A percentile compares a stretch with the other conserved stretches of the same genome.
Evolutionary conservation across 2,113 vertebrate species (phyloP).

Genomic region (Erinaceus europaeus): DNA sequence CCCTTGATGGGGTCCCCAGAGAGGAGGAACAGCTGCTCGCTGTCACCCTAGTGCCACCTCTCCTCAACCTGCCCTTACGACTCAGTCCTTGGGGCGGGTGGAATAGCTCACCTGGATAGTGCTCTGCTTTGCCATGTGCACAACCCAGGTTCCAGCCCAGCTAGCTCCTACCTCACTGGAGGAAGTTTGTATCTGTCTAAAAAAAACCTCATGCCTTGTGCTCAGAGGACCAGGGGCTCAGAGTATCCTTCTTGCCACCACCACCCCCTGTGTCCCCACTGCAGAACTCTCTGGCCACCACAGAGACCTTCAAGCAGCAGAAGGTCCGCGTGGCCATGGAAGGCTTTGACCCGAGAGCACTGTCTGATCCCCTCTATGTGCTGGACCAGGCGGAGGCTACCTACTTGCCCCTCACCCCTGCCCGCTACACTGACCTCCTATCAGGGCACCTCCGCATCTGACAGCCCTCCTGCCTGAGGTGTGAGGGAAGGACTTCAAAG

Average conservation of each 20-base stretch:
- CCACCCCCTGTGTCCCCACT: background rate
- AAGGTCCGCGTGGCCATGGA: slow-evolving; percentile 84
- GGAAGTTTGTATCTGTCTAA: no score
- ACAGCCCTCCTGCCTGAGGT: background rate
- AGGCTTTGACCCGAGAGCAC: slow-evolving; percentile 79
- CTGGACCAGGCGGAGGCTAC: slow-evolving; percentile 78
- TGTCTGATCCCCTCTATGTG: slow-evolving; percentile 83
- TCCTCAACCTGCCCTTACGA: no score
- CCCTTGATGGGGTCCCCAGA: no score
- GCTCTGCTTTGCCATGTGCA: no score
- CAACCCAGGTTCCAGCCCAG: no score
- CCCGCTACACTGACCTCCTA: slow-evolving; percentile 79
- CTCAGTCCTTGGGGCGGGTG: no score
- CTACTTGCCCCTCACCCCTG: slow-evolving; percentile 79
- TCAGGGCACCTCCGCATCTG: slow-evolving; percentile 82
- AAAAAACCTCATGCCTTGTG: no score
- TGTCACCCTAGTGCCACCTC: no score
- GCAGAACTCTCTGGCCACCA: slow-evolving; percentile 85
- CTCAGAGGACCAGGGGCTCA: background rate
- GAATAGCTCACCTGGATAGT: no score
- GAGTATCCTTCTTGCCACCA: background rate
- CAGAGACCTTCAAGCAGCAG: slow-evolving; percentile 90
- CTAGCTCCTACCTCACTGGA: no score
- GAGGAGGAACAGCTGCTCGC: no score
- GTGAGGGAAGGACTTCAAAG: rapidly evolving